These are phyloP conservation scores for Megalops atlanticus DNA, from an alignment of 2,113 vertebrate genomes.

Conservation along the genomic window DNA sequence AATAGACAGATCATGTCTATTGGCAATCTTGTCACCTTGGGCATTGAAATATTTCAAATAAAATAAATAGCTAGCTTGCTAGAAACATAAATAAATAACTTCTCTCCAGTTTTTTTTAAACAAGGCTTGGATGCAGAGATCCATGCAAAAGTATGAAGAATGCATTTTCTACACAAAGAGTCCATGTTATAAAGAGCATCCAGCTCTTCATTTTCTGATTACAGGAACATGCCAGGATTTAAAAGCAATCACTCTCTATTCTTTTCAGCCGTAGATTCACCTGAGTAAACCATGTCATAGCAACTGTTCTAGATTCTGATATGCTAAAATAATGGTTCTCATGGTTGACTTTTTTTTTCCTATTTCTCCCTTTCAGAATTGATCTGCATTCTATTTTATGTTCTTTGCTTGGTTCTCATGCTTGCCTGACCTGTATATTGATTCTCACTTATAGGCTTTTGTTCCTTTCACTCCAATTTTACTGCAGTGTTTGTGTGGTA, in stretches of 20 bases:
- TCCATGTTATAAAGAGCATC: neutral
- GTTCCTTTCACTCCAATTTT: constrained; percentile 74
- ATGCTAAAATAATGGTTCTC: neutral
- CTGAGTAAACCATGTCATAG: neutral
- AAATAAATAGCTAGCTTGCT: neutral
- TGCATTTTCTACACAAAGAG: neutral
- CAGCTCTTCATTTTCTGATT: neutral
- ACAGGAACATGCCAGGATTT: constrained; percentile 37
- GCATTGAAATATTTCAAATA: too few relatives aligned
- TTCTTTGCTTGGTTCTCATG: constrained; percentile 56
- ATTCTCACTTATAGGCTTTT: constrained; percentile 79
- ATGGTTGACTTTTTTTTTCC: neutral
- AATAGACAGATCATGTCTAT: too few relatives aligned
- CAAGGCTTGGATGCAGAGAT: too few relatives aligned
- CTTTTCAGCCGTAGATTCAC: neutral
- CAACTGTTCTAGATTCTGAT: neutral
- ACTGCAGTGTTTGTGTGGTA: constrained; percentile 63
- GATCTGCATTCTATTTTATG: constrained; percentile 74
- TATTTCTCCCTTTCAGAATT: constrained; percentile 67
- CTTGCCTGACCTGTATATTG: constrained; percentile 74
- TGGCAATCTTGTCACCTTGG: too few relatives aligned
- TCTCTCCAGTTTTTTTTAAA: too few relatives aligned
- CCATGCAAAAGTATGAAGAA: neutral
- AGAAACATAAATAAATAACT: too few relatives aligned
- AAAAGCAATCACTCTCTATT: neutral